These are phyloP conservation scores for Psilopogon haemacephalus DNA, from an alignment of 2,113 vertebrate species.

Conservation along the genomic window DNA sequence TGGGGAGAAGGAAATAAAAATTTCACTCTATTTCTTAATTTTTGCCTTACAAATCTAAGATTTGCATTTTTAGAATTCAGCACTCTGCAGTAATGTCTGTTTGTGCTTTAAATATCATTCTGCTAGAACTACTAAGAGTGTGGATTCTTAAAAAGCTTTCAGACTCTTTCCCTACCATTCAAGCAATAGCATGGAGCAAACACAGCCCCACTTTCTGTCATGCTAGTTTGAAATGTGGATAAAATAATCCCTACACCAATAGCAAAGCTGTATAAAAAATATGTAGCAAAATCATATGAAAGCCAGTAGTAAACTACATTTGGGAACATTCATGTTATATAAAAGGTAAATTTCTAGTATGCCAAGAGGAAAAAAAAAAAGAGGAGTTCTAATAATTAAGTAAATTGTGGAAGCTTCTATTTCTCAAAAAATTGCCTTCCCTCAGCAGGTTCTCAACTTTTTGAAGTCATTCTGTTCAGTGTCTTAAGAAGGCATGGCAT, in stretches of 20 bases:
- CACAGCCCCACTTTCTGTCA: not conserved
- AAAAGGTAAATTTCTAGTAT: not conserved
- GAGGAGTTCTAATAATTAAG: not conserved
- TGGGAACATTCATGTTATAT: not conserved
- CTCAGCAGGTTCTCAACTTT: not conserved
- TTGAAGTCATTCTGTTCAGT: not conserved
- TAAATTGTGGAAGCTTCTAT: not conserved
- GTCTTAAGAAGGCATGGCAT: not conserved
- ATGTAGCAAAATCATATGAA: not conserved
- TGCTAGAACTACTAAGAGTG: not conserved
- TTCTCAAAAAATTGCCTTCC: not conserved
- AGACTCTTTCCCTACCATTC: not conserved
- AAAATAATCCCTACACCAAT: not conserved
- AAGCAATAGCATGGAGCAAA: not conserved
- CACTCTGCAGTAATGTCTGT: not conserved
- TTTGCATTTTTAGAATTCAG: not conserved
- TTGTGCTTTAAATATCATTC: not conserved
- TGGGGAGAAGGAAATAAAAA: not conserved
- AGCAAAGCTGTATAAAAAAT: not conserved
- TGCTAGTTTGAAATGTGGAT: not conserved
- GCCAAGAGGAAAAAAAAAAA: not conserved
- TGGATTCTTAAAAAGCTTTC: not conserved
- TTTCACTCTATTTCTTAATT: constrained; percentile 14
- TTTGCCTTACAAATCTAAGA: not conserved
- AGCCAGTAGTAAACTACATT: not conserved